Base-by-base conservation (phyloP, 2,797 vertebrate genomes). In the Melopsittacus undulatus region DNA sequence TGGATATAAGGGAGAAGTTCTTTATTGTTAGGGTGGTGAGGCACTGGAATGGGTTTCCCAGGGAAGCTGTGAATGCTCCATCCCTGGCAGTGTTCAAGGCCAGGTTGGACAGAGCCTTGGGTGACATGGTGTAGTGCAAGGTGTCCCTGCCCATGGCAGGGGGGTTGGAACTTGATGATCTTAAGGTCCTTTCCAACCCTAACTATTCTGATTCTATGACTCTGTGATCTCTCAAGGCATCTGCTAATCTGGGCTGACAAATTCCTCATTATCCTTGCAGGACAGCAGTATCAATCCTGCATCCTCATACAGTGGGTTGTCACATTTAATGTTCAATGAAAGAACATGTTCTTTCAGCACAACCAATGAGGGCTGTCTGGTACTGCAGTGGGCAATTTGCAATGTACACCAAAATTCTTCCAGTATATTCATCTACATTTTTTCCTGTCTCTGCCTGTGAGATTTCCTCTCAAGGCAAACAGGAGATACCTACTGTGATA, bases 191-290 rank as follows among this genome's bases (percentile, higher is more conserved):
- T n/a, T 34, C 34, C 52, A 54, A 21, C 19, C 30, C 52, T 54
- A 54, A 54, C 30, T 32, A 32, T 54, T 32, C 30, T 54, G 36
- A 36, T 36, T 36, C 36, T 36, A 36, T 36, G 52, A 54, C 32
- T 54, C 30, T 54, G 30, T 54, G 52, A 0, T 77, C 81, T 95
- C 78, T 93, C 61, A 81, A 77, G 49, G 87, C 10, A 0, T 87
- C 90, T 82, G 34, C 61, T 92, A 70, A 77, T 88, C 61, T 77
- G 23, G 78, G 87, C 40, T 90, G 54, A 67, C 46, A 84, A 95
- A 94, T 90, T 95, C 88, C 86, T 87, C 68, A 89, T 89, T 87
- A 87, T 76, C 85, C 80, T 92, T 57, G 63, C 48, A 95, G 72
- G 68, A 82, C 64, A 90, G 72, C 46, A 64, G 4, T 21, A 81